Conservation (phyloP, 2,113 vertebrate genomes). For the Naja naja region DNA sequence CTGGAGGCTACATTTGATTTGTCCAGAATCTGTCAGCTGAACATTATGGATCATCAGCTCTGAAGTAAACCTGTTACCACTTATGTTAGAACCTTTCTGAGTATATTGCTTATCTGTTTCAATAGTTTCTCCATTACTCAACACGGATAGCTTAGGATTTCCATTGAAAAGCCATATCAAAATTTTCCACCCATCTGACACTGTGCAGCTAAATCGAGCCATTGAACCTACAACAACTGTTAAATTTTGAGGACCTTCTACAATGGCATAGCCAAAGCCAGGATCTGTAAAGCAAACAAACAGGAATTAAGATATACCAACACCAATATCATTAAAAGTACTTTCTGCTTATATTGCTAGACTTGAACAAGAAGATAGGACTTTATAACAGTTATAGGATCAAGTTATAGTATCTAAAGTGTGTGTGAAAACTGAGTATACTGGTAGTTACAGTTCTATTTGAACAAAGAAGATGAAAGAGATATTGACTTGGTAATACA, state of each 20-base stretch:
- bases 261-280: slow-evolving; percentile 52
- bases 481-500: background rate
- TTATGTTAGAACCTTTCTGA: slow-evolving; percentile 43
- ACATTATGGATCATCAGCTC: slow-evolving; percentile 73
- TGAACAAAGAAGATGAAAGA: background rate
- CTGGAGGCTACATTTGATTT: slow-evolving; percentile 78
- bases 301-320: background rate
- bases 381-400: slow-evolving; percentile 10
- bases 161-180: slow-evolving; percentile 77
- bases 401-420: background rate
- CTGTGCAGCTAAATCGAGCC: slow-evolving; percentile 79
- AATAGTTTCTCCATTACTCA: slow-evolving; percentile 52
- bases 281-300: slow-evolving; percentile 49
- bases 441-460: background rate
- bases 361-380: background rate
- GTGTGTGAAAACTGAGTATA: background rate
- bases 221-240: slow-evolving; percentile 71
- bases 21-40: slow-evolving; percentile 65
- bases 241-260: slow-evolving; percentile 64
- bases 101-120: slow-evolving; percentile 63
- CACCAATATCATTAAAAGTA: background rate
- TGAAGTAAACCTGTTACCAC: slow-evolving; percentile 55
- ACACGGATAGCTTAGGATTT: slow-evolving; percentile 64
- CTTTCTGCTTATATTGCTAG: slow-evolving; percentile 15
- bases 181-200: slow-evolving; percentile 69